Evolutionary conservation across 2,888 invertebrate genomes (phyloP).

Genomic region (Apomyelois bistriatella): DNA sequence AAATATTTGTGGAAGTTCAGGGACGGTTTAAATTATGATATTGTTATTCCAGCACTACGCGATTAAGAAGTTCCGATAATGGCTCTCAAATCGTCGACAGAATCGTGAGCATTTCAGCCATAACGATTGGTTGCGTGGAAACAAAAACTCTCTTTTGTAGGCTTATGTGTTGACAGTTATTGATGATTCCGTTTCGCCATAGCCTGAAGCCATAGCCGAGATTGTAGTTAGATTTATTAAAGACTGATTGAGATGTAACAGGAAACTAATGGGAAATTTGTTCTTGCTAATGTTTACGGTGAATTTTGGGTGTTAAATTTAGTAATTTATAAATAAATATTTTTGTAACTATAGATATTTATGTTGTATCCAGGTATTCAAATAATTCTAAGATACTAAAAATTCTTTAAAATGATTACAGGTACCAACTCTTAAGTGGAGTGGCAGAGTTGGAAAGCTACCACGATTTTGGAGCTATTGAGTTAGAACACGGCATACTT

Average conservation of each 20-base stretch:
- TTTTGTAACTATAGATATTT: no score
- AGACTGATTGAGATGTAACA: neutral
- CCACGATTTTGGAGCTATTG: conserved; percentile 86
- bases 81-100: neutral
- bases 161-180: conserved; percentile 11
- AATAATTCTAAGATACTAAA: neutral
- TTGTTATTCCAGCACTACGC: no score
- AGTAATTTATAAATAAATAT: no score
- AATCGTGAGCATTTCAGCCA: neutral
- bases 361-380: neutral
- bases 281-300: neutral
- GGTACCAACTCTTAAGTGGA: conserved; percentile 93
- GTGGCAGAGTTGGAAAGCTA: conserved; percentile 91
- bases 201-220: neutral
- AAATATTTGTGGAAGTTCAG: no score
- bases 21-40: no score
- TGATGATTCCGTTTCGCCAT: neutral
- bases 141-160: conserved; percentile 5
- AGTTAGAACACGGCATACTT: conserved; percentile 85
- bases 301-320: neutral
- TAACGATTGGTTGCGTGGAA: conserved; percentile 6
- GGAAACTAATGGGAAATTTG: neutral
- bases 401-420: conserved; percentile 41
- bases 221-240: neutral
- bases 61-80: no score